Evolutionary conservation across 2,888 invertebrate species (phyloP).

Genomic region (Trichacis sp.): DNA sequence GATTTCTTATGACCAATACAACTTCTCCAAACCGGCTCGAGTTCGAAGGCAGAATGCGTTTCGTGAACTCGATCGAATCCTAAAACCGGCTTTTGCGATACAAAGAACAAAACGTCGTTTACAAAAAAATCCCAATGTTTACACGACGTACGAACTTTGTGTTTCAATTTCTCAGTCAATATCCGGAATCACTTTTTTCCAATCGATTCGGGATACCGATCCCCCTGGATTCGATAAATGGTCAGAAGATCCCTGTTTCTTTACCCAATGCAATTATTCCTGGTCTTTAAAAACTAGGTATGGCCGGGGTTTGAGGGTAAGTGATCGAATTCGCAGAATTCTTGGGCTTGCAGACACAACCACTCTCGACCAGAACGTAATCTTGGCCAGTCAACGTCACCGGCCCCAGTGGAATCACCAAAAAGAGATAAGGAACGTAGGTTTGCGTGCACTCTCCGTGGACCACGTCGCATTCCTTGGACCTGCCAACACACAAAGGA

Average conservation of each 20-base stretch:
- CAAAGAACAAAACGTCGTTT: conserved; percentile 21
- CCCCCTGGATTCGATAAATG: too few species aligned
- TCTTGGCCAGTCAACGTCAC: conserved; percentile 93
- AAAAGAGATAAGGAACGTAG: conserved; percentile 90
- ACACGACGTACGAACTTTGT: too few species aligned
- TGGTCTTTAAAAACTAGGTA: conserved; percentile 62
- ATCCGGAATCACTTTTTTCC: not conserved
- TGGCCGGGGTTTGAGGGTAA: conserved; percentile 54
- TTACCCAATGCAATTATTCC: too few species aligned
- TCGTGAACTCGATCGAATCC: conserved; percentile 61
- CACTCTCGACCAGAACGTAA: conserved; percentile 94
- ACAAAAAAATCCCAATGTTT: too few species aligned
- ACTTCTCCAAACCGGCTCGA: conserved; percentile 55
- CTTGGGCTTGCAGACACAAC: conserved; percentile 88
- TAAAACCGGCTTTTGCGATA: conserved; percentile 58
- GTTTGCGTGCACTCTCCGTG: conserved; percentile 93
- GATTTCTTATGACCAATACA: conserved; percentile 37
- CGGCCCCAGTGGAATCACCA: conserved; percentile 90
- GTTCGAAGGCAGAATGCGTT: conserved; percentile 41
- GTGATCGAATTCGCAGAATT: conserved; percentile 56
- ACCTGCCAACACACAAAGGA: conserved; percentile 72
- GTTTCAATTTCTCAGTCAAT: too few species aligned
- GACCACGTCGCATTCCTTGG: conserved; percentile 88
- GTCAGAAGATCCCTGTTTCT: too few species aligned
- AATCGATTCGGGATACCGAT: too few species aligned